phyloP scores from a whole-genome alignment of 64 coral and sea anemone genomes.

The Stylophora pistillata region DNA sequence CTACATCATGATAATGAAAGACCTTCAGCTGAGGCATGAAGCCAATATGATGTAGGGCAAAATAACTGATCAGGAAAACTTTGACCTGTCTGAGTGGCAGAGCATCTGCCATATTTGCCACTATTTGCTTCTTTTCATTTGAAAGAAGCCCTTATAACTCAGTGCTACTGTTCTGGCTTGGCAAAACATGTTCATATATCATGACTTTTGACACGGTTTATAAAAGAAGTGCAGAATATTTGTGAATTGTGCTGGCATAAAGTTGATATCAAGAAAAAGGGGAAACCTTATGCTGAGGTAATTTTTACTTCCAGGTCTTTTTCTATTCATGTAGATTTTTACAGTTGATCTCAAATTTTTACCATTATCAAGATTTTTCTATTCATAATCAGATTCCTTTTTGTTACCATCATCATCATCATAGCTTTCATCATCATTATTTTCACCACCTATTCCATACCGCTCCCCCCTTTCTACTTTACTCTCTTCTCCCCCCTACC shows the following conservation, averaged over 20 bases:
- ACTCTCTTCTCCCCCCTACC: too few species aligned
- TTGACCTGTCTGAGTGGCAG: slow-evolving; percentile 77
- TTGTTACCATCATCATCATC: too few species aligned
- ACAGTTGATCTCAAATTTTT: too few species aligned
- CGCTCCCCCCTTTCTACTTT: too few species aligned
- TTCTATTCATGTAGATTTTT: too few species aligned
- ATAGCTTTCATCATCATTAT: too few species aligned
- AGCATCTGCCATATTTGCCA: slow-evolving; percentile 90
- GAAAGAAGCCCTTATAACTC: slow-evolving; percentile 81
- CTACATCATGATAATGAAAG: slow-evolving; percentile 94
- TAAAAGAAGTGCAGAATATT: slow-evolving; percentile 87
- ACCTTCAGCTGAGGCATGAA: slow-evolving; percentile 80
- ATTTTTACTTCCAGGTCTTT: not conserved
- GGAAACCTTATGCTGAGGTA: slow-evolving; percentile 92
- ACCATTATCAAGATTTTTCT: too few species aligned
- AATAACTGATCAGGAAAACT: slow-evolving; percentile 70
- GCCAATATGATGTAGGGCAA: slow-evolving; percentile 74
- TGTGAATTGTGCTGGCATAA: slow-evolving; percentile 93
- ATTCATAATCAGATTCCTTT: too few species aligned
- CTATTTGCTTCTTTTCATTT: slow-evolving; percentile 81
- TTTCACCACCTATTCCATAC: too few species aligned
- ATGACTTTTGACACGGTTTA: slow-evolving; percentile 92
- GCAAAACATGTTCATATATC: slow-evolving; percentile 83
- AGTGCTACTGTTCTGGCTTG: slow-evolving; percentile 83
- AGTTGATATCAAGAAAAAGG: slow-evolving; percentile 91